A percentile compares a stretch with the other conserved stretches of the same genome.
Conservation (phyloP, 2,888 invertebrate species). For the Kryphioiulus occultus region DNA sequence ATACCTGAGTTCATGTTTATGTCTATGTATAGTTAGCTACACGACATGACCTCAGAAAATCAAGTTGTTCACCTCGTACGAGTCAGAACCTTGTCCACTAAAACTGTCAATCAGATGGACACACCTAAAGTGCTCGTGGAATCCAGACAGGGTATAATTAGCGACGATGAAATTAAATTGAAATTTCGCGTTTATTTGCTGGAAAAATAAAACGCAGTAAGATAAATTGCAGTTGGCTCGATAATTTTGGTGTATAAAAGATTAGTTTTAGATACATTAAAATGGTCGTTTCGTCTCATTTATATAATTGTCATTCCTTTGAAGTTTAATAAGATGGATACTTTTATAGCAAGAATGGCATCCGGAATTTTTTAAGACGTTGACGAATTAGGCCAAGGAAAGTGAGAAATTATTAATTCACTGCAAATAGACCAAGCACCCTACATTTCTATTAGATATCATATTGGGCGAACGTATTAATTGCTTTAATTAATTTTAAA, state of each 20-base stretch:
- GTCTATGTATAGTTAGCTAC: background rate
- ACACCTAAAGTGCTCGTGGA: background rate
- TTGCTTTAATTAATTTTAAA: conserved; percentile 13
- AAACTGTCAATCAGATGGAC: background rate
- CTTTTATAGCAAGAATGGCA: background rate
- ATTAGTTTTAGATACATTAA: background rate
- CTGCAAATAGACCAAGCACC: background rate
- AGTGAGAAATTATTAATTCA: conserved; percentile 25
- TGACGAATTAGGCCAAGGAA: conserved; percentile 26
- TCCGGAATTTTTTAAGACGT: background rate
- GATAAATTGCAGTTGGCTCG: background rate
- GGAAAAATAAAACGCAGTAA: background rate
- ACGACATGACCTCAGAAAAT: background rate
- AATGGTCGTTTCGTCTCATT: background rate
- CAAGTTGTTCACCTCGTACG: conserved; percentile 11
- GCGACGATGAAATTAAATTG: background rate
- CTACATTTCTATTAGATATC: conserved; percentile 24
- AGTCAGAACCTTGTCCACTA: conserved; percentile 24
- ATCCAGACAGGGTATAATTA: conserved; percentile 14
- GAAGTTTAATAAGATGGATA: background rate
- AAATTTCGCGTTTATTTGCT: background rate
- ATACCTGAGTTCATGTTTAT: background rate
- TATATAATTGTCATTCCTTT: background rate
- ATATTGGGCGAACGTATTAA: background rate
- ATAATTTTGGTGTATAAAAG: background rate